phyloP scores from a whole-genome alignment of 2,888 invertebrate genomes.

The Cantharis nigra region DNA sequence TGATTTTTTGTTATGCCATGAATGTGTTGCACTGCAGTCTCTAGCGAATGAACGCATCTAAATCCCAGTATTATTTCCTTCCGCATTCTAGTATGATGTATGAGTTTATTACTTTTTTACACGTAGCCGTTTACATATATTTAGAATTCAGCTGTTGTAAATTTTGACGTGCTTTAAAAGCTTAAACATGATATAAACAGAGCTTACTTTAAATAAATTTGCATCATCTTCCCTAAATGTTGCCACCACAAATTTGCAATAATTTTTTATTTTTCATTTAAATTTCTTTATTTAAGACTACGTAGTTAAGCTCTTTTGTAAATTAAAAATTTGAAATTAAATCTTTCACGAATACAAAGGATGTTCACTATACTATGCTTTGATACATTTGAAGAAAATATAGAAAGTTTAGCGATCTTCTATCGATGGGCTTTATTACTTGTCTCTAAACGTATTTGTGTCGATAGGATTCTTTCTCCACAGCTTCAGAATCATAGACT shows the following conservation, averaged over 20 bases:
- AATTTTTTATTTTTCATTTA: conserved; percentile 17
- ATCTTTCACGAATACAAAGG: not conserved
- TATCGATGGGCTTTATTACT: not conserved
- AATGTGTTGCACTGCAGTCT: conserved; percentile 18
- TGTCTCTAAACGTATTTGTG: not conserved
- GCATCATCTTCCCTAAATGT: not conserved
- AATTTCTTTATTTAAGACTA: not conserved
- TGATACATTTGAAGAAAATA: not conserved
- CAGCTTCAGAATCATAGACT: not conserved
- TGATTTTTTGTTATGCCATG: conserved; percentile 12
- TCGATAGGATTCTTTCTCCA: not conserved
- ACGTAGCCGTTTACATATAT: conserved; percentile 16
- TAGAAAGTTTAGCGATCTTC: not conserved
- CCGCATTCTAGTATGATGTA: conserved; percentile 22
- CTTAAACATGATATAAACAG: conserved; percentile 18
- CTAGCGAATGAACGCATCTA: conserved; percentile 12
- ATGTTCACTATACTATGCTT: not conserved
- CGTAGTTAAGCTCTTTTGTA: not conserved
- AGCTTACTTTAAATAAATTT: conserved; percentile 5
- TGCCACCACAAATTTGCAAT: conserved; percentile 2
- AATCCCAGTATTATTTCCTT: conserved; percentile 21
- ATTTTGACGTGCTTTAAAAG: conserved; percentile 15
- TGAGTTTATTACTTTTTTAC: conserved; percentile 27
- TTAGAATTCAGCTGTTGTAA: conserved; percentile 18
- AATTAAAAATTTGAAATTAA: not conserved